Evolutionary conservation across 2,888 invertebrate species (phyloP), one percentile per base, ranked within the genome.

Genomic region (Heterodera filipjevi): DNA sequence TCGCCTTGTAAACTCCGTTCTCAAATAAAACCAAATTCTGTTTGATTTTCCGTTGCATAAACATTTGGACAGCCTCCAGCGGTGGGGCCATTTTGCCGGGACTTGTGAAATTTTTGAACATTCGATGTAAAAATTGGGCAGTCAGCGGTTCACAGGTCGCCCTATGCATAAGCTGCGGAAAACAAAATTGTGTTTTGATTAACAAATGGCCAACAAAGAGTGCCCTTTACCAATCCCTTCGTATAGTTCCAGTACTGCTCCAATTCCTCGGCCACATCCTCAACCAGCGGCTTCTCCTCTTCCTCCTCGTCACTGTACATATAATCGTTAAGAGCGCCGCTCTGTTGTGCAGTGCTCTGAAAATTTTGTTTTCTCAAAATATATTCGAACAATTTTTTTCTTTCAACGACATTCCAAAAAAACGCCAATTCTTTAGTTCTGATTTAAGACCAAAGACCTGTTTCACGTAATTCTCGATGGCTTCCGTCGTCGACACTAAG

Each of bases 191-290:
- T 44, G 12, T 44, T 10, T 74, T 49, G 49, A 22, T 33, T n/a
- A 32, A 33, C 12, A 77, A 39, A 44, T 33, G 6, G 35, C 19
- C 19, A 16, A 5, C 0, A 80, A 46, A 22, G 10, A 30, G 46
- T 53, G 8, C 79, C n/a, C 12, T 66, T 74, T 49, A 82, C 84
- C 71, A 84, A 83, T 76, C 83, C 83, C 70, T 79, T 79, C 2
- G 87, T 87, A 81, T 88, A 88, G 71, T 79, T 79, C 88, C 88
- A 88, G 81, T 85, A 88, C 73, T 85, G 85, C 81, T 88, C 88
- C 35, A 88, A 81, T 14, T 82, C 79, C 33, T 88, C 88, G 27
- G 82, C 81, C 53, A 74, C 74, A 33, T 77, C 81, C 39, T 80
- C 78, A 32, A 80, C 53, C 32, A 81, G 78, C 70, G 76, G 76